Evolutionary conservation across 2,888 invertebrate genomes (phyloP), one percentile per base, ranked within the genome.

Genomic region (Lasioglossum leucozonium): DNA sequence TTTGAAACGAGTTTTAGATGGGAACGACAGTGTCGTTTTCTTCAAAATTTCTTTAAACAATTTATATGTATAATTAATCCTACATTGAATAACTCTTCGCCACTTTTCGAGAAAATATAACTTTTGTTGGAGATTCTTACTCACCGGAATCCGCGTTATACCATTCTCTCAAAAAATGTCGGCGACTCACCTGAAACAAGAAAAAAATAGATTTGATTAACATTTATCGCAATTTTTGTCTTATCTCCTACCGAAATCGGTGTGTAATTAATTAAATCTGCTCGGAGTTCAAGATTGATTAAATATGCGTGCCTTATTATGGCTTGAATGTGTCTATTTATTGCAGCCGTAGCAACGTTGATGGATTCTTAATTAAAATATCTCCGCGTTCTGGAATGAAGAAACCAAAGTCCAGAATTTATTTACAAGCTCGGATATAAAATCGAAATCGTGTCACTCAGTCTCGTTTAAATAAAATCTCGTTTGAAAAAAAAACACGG

Each of bases 141-240:
- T 86, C 80, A 77, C 81, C 71, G 6, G 6, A 30, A 16, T 26
- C 22, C 22, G 4, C 34, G 0, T 30, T 5, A n/a, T n/a, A n/a
- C 16, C 37, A n/a, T 0, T 8, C 13, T 8, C 10, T 11, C 4
- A 40, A 16, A 13, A 44, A 67, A 22, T 30, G 65, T 77, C 34
- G 42, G n/a, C 34, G 55, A 86, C 86, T 86, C 85, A 86, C 85
- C 86, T 86, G 79, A 44, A 86, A 86, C 81, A 77, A 26, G 26
- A 22, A 71, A 65, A 30, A 8, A 40, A 26, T 30, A 30, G 2
- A 30, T 16, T 16, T 0, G 62, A 62, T 62, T 62, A 62, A 30
- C 16, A 30, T 62, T 30, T 30, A 62, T 62, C 62, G 30, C n/a
- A 30, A 30, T 30, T 5, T 62, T 62, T 6, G 30, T 6, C 26